A percentile compares a stretch with the other conserved stretches of the same genome.
Evolutionary conservation across 35 echinoderm and acorn worm genomes (phyloP).

Genomic region (Heliocidaris tuberculata): DNA sequence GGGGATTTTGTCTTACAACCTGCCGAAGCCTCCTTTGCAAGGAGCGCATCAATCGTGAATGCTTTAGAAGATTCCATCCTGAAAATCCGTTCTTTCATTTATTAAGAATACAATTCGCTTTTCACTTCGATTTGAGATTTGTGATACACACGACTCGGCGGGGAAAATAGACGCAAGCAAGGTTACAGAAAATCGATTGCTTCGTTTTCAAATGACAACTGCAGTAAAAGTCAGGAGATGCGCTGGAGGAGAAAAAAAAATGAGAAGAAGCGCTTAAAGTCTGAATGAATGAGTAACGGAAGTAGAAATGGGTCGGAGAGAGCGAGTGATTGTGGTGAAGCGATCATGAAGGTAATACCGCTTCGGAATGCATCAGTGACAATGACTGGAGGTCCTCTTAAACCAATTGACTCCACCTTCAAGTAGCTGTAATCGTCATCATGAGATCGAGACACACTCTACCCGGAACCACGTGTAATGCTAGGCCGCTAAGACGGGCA

Average conservation of each 20-base stretch:
- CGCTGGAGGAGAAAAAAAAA: neutral
- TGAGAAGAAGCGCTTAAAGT: neutral
- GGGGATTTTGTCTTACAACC: slow-evolving; percentile 46
- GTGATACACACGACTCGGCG: neutral
- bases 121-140: neutral
- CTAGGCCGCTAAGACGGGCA: slow-evolving; percentile 23
- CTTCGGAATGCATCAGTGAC: slow-evolving; percentile 32
- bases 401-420: slow-evolving; percentile 45
- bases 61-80: slow-evolving; percentile 77
- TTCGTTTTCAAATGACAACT: slow-evolving; percentile 12
- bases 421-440: slow-evolving; percentile 36
- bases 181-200: slow-evolving; percentile 10
- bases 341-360: slow-evolving; percentile 27
- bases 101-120: slow-evolving; percentile 1
- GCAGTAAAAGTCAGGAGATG: neutral
- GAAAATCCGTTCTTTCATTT: slow-evolving; percentile 29
- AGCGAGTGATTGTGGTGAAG: slow-evolving; percentile 6
- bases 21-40: slow-evolving; percentile 61
- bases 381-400: slow-evolving; percentile 32
- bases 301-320: slow-evolving; percentile 34
- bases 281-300: slow-evolving; percentile 21
- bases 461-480: slow-evolving; percentile 30
- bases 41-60: slow-evolving; percentile 84
- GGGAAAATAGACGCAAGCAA: neutral
- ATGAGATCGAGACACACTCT: slow-evolving; percentile 33